Evolutionary conservation across 2,113 vertebrate species (phyloP), one percentile per base, ranked within the genome.

Genomic region (Gorilla gorilla): DNA sequence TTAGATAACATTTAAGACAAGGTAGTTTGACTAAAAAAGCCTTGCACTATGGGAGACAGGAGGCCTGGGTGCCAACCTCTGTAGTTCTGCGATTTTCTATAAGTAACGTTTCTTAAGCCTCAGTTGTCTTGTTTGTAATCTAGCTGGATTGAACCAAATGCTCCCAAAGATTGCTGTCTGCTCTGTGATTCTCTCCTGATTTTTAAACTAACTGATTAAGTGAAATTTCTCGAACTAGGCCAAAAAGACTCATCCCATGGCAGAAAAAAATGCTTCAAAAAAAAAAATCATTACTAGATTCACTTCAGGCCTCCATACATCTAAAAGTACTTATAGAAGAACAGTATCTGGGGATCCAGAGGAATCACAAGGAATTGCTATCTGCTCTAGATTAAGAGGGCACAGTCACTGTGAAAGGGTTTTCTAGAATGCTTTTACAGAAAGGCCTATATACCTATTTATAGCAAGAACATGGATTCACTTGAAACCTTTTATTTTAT

Each of bases 241-340:
- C 40, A 83, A 75, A 52, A 70, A 75, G 22, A 76, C 3, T 75
- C 72, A 92, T 59, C 20, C 61, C 68, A 84, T 27, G 50, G 20
- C 59, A 96, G 80, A 96, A 92, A 82, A 8, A 89, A 96, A 78
- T 82, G 48, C 64, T 73, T 59, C 12, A 30, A 64, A 52, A n/a
- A 78, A 64, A 57, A 27, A 85, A 25, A 32, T 43, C 40, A 55
- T 84, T 40, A 38, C 23, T 35, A 66, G 11, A 70, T 66, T 83
- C 6, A 18, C 14, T 48, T 4, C 1, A 81, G 22, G 30, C 8
- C 25, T 76, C n/a, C 16, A 35, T 27, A 17, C 14, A 89, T n/a
- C 66, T 52, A 45, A 61, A 43, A n/a, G 1, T 43, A 40, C 43
- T 73, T 88, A 30, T 9, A 45, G 50, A 94, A 92, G 27, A 88